phyloP scores from a whole-genome alignment of 2,797 vertebrate genomes.

The Anas bahamensis region DNA sequence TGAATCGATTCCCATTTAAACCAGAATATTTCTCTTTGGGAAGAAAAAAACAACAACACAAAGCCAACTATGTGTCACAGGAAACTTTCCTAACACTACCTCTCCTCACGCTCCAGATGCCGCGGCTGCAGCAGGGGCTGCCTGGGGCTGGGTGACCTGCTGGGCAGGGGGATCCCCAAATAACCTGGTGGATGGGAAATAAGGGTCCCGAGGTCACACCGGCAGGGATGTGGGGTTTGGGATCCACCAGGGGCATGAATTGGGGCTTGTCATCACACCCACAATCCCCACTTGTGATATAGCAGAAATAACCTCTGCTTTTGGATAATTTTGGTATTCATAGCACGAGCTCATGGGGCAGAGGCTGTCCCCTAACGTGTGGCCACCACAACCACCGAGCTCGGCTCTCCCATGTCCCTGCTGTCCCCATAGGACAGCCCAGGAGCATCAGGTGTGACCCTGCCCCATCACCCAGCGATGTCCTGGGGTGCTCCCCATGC shows the following conservation, averaged over 20 bases:
- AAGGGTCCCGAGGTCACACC: accelerated
- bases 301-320: not conserved
- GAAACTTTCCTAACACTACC: not conserved
- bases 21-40: not conserved
- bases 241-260: not conserved
- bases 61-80: not conserved
- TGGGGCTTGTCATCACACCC: not conserved
- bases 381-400: too few relatives aligned
- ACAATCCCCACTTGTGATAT: not conserved
- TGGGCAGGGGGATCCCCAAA: not conserved
- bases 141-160: not conserved
- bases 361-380: accelerated
- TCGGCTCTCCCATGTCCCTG: not conserved
- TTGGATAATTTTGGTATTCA: not conserved
- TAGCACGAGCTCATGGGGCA: accelerated
- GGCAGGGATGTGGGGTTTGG: not conserved
- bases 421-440: accelerated
- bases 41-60: too few relatives aligned
- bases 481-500: not conserved
- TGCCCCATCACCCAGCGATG: not conserved
- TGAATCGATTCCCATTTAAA: slow-evolving; percentile 8
- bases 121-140: not conserved
- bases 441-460: accelerated
- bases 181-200: accelerated
- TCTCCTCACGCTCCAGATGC: accelerated